Conservation (phyloP, 1,140 invertebrate species). For the Drosophila mauritiana region DNA sequence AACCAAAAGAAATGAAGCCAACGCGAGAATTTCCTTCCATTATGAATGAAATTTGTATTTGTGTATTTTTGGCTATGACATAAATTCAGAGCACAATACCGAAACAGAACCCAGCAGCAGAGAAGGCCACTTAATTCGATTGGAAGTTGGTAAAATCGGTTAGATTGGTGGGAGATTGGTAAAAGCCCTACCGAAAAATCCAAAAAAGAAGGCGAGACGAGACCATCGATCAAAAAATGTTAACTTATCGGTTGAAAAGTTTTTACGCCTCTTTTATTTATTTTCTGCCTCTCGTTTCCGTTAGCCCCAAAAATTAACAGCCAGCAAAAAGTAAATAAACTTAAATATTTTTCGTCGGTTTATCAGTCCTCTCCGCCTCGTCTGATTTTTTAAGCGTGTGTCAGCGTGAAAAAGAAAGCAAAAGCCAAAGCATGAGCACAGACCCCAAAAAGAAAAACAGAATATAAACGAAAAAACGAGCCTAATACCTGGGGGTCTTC, state of each 20-base stretch:
- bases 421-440: conserved; percentile 61
- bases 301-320: conserved; percentile 56
- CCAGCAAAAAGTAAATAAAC: conserved; percentile 66
- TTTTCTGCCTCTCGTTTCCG: conserved; percentile 61
- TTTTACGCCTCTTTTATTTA: conserved; percentile 70
- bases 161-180: neutral
- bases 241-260: conserved; percentile 63
- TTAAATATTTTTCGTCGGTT: conserved; percentile 54
- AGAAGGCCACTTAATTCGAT: conserved; percentile 42
- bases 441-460: conserved; percentile 9
- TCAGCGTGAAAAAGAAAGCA: conserved; percentile 68
- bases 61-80: conserved; percentile 78
- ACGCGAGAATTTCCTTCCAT: conserved; percentile 49
- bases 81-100: conserved; percentile 51
- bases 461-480: neutral
- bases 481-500: conserved; percentile 29
- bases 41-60: conserved; percentile 70
- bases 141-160: conserved; percentile 17
- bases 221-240: conserved; percentile 54
- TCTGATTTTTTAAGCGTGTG: conserved; percentile 61
- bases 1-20: neutral
- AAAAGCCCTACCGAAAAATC: neutral
- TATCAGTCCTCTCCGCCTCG: conserved; percentile 37
- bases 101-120: neutral
- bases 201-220: neutral